phyloP scores from a whole-genome alignment of 1,140 invertebrate species.

The Sinella curviseta region DNA sequence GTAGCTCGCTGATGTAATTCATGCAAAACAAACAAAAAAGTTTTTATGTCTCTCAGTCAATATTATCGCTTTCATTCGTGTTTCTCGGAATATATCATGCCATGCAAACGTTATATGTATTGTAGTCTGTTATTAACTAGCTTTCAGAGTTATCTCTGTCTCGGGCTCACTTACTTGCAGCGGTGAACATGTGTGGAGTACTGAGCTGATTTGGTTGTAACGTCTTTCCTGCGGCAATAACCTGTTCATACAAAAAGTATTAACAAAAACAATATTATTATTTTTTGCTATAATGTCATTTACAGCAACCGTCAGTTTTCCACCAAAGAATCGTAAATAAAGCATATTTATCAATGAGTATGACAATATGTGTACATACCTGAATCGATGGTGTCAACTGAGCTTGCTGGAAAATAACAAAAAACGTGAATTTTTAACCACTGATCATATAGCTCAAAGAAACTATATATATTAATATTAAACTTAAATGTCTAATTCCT shows the following conservation, averaged over 20 bases:
- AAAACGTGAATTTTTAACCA: not conserved
- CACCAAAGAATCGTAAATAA: too few relatives aligned
- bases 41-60: not conserved
- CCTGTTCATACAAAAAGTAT: not conserved
- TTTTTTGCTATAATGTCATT: too few relatives aligned
- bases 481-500: too few relatives aligned
- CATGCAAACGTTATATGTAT: too few relatives aligned
- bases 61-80: too few relatives aligned
- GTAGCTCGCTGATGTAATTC: constrained; percentile 58
- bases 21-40: constrained; percentile 42
- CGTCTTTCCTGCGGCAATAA: constrained; percentile 65
- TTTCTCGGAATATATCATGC: too few relatives aligned
- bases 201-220: constrained; percentile 73
- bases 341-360: too few relatives aligned
- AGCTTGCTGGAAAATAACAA: constrained; percentile 35
- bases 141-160: too few relatives aligned
- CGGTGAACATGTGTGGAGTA: constrained; percentile 75
- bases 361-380: constrained; percentile 33
- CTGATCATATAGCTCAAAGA: not conserved
- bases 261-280: too few relatives aligned
- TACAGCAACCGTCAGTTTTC: too few relatives aligned
- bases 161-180: constrained; percentile 54
- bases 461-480: not conserved
- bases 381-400: constrained; percentile 45
- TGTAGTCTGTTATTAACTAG: too few relatives aligned